phyloP scores from a whole-genome alignment of 2,797 vertebrate species.

The Sebastes minor region DNA sequence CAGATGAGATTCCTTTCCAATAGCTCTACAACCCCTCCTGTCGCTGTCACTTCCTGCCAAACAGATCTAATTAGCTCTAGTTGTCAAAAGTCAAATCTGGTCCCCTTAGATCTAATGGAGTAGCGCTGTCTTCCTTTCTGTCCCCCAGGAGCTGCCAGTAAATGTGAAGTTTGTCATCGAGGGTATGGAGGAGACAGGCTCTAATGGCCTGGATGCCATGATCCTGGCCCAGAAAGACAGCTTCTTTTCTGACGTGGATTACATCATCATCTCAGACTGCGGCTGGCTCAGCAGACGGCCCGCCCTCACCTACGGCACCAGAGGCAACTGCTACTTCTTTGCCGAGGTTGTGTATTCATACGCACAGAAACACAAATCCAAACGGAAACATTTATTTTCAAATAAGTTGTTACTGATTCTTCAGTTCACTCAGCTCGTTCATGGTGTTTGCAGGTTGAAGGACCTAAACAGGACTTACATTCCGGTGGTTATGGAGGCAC shows the following conservation, averaged over 20 bases:
- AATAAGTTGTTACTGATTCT: background rate
- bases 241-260: constrained; percentile 90
- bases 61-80: background rate
- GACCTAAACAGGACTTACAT: constrained; percentile 90
- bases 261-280: constrained; percentile 91
- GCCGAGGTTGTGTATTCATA: constrained; percentile 81
- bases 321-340: constrained; percentile 91
- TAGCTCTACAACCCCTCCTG: background rate
- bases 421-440: background rate
- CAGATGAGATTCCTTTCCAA: background rate
- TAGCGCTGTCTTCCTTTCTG: background rate
- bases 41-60: background rate
- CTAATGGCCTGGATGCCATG: constrained; percentile 86
- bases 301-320: constrained; percentile 88
- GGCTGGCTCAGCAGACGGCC: constrained; percentile 88
- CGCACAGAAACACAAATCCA: background rate
- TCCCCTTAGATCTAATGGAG: background rate
- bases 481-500: constrained; percentile 92
- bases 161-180: constrained; percentile 93
- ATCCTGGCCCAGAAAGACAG: constrained; percentile 80
- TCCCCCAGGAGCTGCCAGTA: constrained; percentile 83
- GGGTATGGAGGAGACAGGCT: constrained; percentile 94
- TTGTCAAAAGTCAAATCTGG: too few species aligned
- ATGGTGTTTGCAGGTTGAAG: constrained; percentile 82
- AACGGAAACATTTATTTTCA: background rate